Percentiles rank a stretch among this genome's conserved stretches.
phyloP scores from a whole-genome alignment of 2,797 vertebrate species.

The Pseudotriccus pelzelni region DNA sequence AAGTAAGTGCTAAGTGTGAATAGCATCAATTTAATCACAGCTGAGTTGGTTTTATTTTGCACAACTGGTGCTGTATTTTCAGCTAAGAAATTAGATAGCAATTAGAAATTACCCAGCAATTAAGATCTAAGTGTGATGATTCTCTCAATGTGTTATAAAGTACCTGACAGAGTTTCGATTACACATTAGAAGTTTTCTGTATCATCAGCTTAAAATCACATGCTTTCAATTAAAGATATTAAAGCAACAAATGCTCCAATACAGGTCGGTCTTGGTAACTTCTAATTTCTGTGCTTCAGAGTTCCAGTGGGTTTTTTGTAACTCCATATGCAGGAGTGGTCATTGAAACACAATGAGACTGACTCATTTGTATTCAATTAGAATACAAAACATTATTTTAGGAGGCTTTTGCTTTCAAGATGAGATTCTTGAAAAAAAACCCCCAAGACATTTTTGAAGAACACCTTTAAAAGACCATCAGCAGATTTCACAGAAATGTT shows the following conservation, averaged over 20 bases:
- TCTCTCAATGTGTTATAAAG: constrained; percentile 48
- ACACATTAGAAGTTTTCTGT: constrained; percentile 6
- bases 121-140: constrained; percentile 41
- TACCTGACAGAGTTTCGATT: constrained; percentile 46
- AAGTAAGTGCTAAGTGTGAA: constrained; percentile 62
- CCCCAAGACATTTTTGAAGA: fast-evolving
- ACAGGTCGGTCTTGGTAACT: neutral
- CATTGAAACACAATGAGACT: neutral
- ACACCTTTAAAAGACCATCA: neutral
- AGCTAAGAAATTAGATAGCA: constrained; percentile 63
- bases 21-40: constrained; percentile 63
- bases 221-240: neutral
- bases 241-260: neutral
- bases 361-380: neutral
- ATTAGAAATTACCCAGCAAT: constrained; percentile 70
- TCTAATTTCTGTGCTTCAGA: neutral
- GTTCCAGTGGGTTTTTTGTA: neutral
- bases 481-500: neutral
- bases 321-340: neutral
- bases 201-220: neutral
- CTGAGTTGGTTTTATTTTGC: constrained; percentile 62
- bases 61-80: constrained; percentile 45
- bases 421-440: neutral
- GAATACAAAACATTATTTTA: neutral
- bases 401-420: neutral